These are phyloP conservation scores for Argyrosomus japonicus DNA, from an alignment of 2,113 vertebrate genomes.

Conservation along the genomic window DNA sequence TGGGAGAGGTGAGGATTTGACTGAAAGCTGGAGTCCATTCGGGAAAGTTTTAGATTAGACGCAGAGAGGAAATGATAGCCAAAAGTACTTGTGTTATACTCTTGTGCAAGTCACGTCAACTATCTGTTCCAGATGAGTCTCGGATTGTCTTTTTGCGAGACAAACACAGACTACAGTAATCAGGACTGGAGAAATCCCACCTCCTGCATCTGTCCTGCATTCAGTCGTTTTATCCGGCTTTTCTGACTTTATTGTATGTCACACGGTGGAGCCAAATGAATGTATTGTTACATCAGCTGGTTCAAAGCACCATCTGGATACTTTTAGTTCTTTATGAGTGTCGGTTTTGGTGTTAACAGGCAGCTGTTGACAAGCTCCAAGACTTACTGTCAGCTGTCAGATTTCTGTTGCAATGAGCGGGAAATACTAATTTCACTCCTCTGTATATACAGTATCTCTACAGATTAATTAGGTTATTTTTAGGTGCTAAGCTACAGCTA, in stretches of 20 bases:
- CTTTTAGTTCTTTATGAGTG: slow-evolving; percentile 20
- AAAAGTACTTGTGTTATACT: background rate
- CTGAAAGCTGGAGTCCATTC: background rate
- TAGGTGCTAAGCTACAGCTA: background rate
- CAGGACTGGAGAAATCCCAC: background rate
- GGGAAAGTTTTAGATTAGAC: background rate
- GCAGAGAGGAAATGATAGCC: background rate
- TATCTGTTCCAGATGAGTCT: background rate
- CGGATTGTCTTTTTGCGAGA: background rate
- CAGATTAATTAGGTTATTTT: slow-evolving; percentile 8
- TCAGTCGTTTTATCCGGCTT: background rate
- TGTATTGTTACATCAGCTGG: background rate
- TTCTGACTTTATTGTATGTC: background rate
- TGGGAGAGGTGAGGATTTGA: slow-evolving; percentile 9
- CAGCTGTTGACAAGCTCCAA: slow-evolving; percentile 41
- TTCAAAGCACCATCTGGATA: slow-evolving; percentile 36
- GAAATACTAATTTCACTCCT: slow-evolving; percentile 30
- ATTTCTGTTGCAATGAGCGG: slow-evolving; percentile 23
- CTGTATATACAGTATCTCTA: background rate
- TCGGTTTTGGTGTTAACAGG: slow-evolving; percentile 23
- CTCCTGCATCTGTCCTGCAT: slow-evolving; percentile 14
- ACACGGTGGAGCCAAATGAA: background rate
- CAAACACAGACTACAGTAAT: background rate
- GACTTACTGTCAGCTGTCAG: slow-evolving; percentile 42
- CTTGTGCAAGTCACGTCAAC: background rate